Base-by-base conservation (phyloP, 2,113 vertebrate species). In the Polypterus bichir region DNA sequence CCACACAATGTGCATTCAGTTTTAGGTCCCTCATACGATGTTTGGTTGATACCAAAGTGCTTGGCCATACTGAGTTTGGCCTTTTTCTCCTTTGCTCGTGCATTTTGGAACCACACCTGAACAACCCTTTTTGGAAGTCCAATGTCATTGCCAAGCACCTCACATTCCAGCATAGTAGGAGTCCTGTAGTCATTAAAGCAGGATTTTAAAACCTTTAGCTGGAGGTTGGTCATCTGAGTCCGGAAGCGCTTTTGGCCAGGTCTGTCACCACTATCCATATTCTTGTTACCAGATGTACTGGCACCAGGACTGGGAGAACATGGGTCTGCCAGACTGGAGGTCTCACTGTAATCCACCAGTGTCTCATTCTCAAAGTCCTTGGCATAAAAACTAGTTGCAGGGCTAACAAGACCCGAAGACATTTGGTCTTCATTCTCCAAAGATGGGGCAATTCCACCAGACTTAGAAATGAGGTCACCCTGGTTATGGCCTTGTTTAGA, bases 41-140 rank as follows among this genome's bases (percentile, higher is more conserved):
- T 91, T 74, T 98, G 96, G 89, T 94, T 98, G 78, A 99, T 98
- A 82, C 93, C 95, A 70, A 98, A 99, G 83, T 99, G 96, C 86
- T 99, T 99, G 75, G 95, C 95, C 94, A 97, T 98, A 80, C 92
- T 99, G 72, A 98, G 84, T 80, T 99, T 99, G 68, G 95, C 89
- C 81, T 99, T 99, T 83, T 98, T 99, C 72, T 98, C 96, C 80
- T 98, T 99, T 10, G 96, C 94, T 73, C 95, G 87, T 63, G 96
- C 95, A 78, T 99, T 99, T 85, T 99, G 96, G 86, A 99, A 99
- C 96, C 96, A 99, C 78, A 99, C 96, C 83, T 99, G 96, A 79
- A 98, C 95, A 64, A 99, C 96, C 86, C 96, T 91, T 86, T 99
- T 99, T 89, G 96, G 96, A 87, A 99, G 92, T 88, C 95, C 96